Evolutionary conservation across 2,113 vertebrate genomes (phyloP).

Genomic region (Atlantisia rogersi): DNA sequence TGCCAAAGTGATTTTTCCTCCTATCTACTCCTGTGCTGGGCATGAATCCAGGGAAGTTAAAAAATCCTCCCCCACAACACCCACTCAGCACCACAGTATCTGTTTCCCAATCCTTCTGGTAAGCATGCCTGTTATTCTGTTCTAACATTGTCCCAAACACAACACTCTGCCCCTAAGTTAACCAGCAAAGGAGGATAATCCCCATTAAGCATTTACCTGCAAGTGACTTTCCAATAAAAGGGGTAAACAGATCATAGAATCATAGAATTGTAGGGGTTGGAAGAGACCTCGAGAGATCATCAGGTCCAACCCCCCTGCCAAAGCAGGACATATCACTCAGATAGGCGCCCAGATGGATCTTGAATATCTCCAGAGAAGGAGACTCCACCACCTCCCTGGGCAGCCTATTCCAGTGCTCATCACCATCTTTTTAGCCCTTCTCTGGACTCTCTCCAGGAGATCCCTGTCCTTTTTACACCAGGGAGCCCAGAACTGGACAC

Average conservation of each 20-base stretch:
- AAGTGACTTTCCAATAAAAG: background rate
- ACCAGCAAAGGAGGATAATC: background rate
- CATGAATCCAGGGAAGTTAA: constrained; percentile 18
- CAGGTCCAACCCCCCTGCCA: no score
- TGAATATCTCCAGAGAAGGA: no score
- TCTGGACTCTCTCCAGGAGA: no score
- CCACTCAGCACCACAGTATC: constrained; percentile 22
- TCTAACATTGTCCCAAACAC: constrained; percentile 26
- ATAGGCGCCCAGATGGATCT: no score
- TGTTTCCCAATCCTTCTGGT: constrained; percentile 28
- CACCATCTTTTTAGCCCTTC: no score
- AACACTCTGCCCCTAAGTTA: background rate
- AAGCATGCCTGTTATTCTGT: background rate
- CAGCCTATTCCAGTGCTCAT: no score
- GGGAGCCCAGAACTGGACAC: no score
- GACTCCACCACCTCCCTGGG: no score
- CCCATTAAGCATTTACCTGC: background rate
- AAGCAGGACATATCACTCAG: no score
- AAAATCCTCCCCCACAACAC: background rate
- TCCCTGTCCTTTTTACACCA: no score
- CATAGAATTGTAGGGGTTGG: no score
- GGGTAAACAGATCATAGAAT: background rate
- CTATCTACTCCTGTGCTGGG: background rate
- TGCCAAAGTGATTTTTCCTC: background rate
- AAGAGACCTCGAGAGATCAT: no score